Evolutionary conservation across 35 echinoderm and acorn worm species (phyloP), one percentile per base, ranked within the genome.

Genomic region (Apostichopus japonicus): DNA sequence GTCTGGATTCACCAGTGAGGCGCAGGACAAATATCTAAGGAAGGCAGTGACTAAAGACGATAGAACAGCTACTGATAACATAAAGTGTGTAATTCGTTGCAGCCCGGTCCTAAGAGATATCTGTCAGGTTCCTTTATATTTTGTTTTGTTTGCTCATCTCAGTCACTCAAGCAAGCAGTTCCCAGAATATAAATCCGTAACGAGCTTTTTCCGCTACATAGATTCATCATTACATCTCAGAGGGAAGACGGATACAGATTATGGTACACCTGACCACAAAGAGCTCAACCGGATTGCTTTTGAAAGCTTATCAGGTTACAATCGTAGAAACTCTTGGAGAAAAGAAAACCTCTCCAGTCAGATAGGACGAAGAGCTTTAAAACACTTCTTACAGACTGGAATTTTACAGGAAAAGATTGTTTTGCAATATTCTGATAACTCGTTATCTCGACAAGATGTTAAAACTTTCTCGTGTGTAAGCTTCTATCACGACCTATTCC

Each of bases 101-200:
- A 79, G 23, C 10, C 78, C 78, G 11, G 15, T 79, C 23, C 78
- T 79, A 27, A 53, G 23, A 6, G 78, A 79, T 79, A 24, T 79
- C 11, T 79, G 11, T 53, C 78, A 79, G 15, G 78, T 53, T 79
- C 78, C 78, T 24, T 79, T 79, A 79, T 79, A 27, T 53, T 79
- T 79, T 22, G 22, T 22, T 11, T 27, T 79, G 16, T 79, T 79
- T 11, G 22, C 78, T 53, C 78, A 79, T 23, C 78, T 79, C 78
- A 79, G 78, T 79, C 78, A 79, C 2, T 11, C 5, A 53, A 53
- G 2, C 13, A 53, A 79, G 23, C 6, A 24, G 5, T 27, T 27
- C 0, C 6, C 23, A 24, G 78, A 10, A 79, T 27, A 79, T 53
- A 79, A 27, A 24, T 79, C 78, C 10, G 78, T 53, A 11, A 79